phyloP scores from a whole-genome alignment of 2,888 invertebrate genomes.

The Acronicta psi region DNA sequence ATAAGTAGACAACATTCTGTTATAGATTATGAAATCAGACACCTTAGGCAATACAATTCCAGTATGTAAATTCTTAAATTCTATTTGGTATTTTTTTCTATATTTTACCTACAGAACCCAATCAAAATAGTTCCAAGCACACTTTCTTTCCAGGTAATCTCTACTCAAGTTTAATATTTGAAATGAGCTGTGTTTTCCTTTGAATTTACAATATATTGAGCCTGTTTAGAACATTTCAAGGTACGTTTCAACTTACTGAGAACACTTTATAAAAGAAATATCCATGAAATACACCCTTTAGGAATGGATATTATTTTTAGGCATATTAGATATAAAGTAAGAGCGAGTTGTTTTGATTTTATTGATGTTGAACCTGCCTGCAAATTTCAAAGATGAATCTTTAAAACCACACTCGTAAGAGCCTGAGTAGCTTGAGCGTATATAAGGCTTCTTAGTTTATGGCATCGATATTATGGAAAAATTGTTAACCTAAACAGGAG shows the following conservation, averaged over 20 bases:
- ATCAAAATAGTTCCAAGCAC: slow-evolving; percentile 16
- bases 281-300: slow-evolving; percentile 41
- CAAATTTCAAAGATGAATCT: neutral
- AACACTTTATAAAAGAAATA: slow-evolving; percentile 39
- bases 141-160: slow-evolving; percentile 50
- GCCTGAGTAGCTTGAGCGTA: neutral
- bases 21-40: no score
- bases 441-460: no score
- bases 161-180: slow-evolving; percentile 67
- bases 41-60: no score
- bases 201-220: slow-evolving; percentile 66
- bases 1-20: no score
- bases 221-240: slow-evolving; percentile 43
- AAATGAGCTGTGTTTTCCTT: slow-evolving; percentile 70
- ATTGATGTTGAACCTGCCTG: slow-evolving; percentile 13
- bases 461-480: no score
- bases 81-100: neutral
- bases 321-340: slow-evolving; percentile 7
- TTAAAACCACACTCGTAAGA: no score
- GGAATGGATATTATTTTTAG: slow-evolving; percentile 25
- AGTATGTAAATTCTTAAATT: no score
- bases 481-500: no score
- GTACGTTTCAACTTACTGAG: slow-evolving; percentile 52
- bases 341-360: slow-evolving; percentile 23
- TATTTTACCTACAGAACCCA: slow-evolving; percentile 29